These are phyloP conservation scores for Drosophila anomalipes DNA, from an alignment of 2,888 invertebrate species.

Conservation along the genomic window DNA sequence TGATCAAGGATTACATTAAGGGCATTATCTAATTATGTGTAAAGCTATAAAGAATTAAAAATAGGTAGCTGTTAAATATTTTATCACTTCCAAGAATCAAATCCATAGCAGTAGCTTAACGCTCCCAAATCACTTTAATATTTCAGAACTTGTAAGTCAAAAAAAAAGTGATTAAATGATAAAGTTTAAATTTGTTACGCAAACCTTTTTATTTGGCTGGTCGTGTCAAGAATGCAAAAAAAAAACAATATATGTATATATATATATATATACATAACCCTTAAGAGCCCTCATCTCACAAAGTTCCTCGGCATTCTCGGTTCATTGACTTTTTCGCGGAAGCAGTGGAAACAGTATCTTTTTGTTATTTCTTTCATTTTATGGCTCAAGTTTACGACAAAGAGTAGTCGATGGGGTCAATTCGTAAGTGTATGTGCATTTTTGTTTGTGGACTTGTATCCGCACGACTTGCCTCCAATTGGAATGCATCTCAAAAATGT, in stretches of 20 bases:
- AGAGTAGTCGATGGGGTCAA: conserved; percentile 51
- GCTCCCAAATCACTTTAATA: neutral
- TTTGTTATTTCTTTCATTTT: conserved; percentile 52
- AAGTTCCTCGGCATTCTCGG: conserved; percentile 29
- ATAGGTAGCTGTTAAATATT: neutral
- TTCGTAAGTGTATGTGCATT: conserved; percentile 46
- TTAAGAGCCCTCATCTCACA: neutral
- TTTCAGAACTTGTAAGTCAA: neutral
- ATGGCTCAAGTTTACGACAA: conserved; percentile 72
- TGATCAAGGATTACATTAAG: neutral
- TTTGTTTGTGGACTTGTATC: conserved; percentile 14
- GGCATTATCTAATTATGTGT: neutral
- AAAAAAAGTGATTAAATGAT: neutral
- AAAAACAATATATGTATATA: too few relatives aligned
- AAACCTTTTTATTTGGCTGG: neutral
- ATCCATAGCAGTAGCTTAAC: neutral
- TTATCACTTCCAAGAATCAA: neutral
- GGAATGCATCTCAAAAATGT: conserved; percentile 34
- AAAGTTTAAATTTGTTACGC: neutral
- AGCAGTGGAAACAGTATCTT: conserved; percentile 31
- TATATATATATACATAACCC: neutral
- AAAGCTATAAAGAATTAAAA: neutral
- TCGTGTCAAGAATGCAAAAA: neutral
- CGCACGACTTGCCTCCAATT: conserved; percentile 16
- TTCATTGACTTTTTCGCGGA: conserved; percentile 55